Percentiles rank a stretch among this genome's conserved stretches.
Evolutionary conservation across 2,888 invertebrate species (phyloP).

Genomic region (Rhamnusium bicolor): DNA sequence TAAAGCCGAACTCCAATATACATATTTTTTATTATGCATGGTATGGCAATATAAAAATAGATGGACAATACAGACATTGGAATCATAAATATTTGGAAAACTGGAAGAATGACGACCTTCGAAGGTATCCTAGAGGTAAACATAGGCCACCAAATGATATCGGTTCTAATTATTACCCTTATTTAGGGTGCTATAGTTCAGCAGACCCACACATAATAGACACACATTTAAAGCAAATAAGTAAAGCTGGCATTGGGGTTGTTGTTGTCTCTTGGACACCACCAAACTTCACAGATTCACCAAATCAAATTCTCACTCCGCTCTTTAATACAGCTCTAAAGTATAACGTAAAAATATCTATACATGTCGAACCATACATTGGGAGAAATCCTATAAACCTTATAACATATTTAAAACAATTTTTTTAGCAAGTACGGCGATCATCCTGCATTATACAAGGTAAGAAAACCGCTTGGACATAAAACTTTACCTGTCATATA

Average conservation of each 20-base stretch:
- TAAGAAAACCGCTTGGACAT: constrained; percentile 61
- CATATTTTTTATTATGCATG: constrained; percentile 64
- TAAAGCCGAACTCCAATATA: constrained; percentile 56
- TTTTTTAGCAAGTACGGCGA: constrained; percentile 71
- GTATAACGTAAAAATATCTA: constrained; percentile 72
- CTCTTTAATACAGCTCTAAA: constrained; percentile 66
- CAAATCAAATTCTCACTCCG: constrained; percentile 57
- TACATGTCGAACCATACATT: constrained; percentile 75
- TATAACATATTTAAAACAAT: constrained; percentile 68
- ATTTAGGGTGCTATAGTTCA: constrained; percentile 74
- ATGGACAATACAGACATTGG: constrained; percentile 66
- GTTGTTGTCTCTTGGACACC: constrained; percentile 75
- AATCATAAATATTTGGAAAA: constrained; percentile 65
- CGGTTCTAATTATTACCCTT: constrained; percentile 73
- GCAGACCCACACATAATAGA: constrained; percentile 70
- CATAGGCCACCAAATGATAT: constrained; percentile 75
- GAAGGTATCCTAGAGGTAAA: constrained; percentile 70
- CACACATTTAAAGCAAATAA: constrained; percentile 72
- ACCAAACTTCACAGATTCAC: constrained; percentile 65
- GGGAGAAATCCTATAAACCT: constrained; percentile 72
- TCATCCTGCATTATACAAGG: constrained; percentile 74
- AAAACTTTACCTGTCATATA: constrained; percentile 74
- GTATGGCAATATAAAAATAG: constrained; percentile 60
- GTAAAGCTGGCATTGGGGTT: constrained; percentile 72
- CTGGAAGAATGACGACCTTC: constrained; percentile 67